Percentiles rank a stretch among this genome's conserved stretches.
These are phyloP conservation scores for Pionites leucogaster DNA, from an alignment of 2,113 vertebrate genomes.

Conservation along the genomic window DNA sequence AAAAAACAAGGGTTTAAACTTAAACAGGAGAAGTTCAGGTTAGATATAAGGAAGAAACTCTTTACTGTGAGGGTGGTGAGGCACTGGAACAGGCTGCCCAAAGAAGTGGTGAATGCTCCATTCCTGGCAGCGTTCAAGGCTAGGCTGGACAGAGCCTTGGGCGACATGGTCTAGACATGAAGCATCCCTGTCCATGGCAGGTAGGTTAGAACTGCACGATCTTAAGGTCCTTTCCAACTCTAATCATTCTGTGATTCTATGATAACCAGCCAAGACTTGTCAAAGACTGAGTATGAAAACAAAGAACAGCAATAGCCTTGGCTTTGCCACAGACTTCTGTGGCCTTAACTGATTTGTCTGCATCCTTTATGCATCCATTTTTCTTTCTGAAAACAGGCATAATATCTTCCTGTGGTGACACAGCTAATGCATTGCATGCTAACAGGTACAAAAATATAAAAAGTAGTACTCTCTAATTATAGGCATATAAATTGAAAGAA, in stretches of 20 bases:
- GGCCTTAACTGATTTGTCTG: not conserved
- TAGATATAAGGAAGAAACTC: not conserved
- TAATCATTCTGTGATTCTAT: not conserved
- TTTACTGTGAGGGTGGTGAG: not conserved
- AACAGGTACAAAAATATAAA: not conserved
- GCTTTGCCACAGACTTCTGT: not conserved
- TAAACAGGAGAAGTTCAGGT: not conserved
- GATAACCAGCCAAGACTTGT: not conserved
- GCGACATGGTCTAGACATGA: not conserved
- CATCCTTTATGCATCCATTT: not conserved
- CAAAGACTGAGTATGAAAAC: not conserved
- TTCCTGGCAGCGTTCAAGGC: not conserved
- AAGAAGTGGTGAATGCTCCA: not conserved
- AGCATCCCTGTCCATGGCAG: not conserved
- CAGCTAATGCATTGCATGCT: accelerated
- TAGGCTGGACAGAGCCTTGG: not conserved
- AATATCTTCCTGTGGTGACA: not conserved
- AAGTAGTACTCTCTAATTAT: not conserved
- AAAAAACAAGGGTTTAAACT: not conserved
- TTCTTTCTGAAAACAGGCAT: not conserved
- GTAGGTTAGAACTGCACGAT: not conserved
- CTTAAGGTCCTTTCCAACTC: not conserved
- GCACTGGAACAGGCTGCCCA: not conserved
- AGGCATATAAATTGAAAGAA: not conserved
- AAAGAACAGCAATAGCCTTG: not conserved